A percentile compares a stretch with the other conserved stretches of the same genome.
Conservation (phyloP, 2,888 invertebrate species). For the Megaustenia siamemsis region DNA sequence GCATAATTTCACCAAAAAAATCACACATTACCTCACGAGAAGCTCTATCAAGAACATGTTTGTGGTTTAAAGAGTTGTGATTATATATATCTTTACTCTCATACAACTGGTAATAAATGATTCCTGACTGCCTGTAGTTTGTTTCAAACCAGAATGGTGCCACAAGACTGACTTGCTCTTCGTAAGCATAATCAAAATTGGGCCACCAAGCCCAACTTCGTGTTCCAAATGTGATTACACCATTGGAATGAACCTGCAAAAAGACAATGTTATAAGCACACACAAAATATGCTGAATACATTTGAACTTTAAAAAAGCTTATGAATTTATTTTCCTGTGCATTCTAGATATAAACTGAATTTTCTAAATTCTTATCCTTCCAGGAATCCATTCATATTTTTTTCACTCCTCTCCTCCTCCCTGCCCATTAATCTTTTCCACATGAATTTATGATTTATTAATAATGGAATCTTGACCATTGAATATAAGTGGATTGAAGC, state of each 20-base stretch:
- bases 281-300: too few relatives aligned
- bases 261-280: background rate
- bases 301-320: too few relatives aligned
- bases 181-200: background rate
- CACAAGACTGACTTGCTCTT: background rate
- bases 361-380: too few relatives aligned
- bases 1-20: too few relatives aligned
- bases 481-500: too few relatives aligned
- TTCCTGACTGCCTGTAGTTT: background rate
- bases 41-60: background rate
- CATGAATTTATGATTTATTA: too few relatives aligned
- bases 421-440: too few relatives aligned
- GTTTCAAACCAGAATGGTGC: constrained; percentile 3
- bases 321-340: too few relatives aligned
- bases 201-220: background rate
- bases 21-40: background rate
- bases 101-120: background rate
- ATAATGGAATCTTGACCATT: too few relatives aligned
- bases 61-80: background rate
- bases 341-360: too few relatives aligned
- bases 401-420: too few relatives aligned
- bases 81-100: background rate
- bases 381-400: too few relatives aligned
- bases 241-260: background rate
- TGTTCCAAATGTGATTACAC: background rate